Evolutionary conservation across 2,113 vertebrate genomes (phyloP), one percentile per base, ranked within the genome.

Genomic region (Oreotragus oreotragus): DNA sequence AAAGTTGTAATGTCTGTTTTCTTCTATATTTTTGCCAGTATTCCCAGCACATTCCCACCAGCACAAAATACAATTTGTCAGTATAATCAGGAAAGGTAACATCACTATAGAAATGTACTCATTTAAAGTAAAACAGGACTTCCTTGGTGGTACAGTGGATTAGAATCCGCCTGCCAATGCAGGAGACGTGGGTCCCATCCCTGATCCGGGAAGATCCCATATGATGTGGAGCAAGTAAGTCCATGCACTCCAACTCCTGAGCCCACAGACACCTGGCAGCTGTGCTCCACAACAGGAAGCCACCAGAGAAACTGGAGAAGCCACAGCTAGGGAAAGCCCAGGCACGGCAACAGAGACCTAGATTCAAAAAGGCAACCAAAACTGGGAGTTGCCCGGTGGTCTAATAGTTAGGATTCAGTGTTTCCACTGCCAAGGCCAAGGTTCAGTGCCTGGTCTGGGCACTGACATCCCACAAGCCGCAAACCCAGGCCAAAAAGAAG

Each of bases 1-100:
- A 96, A 49, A 92, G 53, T 94, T 91, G 30, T 76, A 16, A 45
- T 60, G 27, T 94, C 92, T 96, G 58, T 66, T 90, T 90, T 86
- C 23, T 58, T 70, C 36, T 84, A 36, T 60, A 87, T 79, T 88
- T 80, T 53, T 93, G 62, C 60, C 66, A 86, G 53, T 88, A 95
- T 43, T 55, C 47, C 90, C 3, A 96, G 55, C 19, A 66, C 23
- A 76, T 66, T 28, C 27, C 25, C 27, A 77, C 15, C n/a, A 79
- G 86, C 53, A 36, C 30, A 88, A 84, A 94, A 88, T 88, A 84
- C 10, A 58, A 93, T 85, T 53, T 94, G 77, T 96, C 47, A 86
- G 14, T 49, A 93, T 3, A 64, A 15, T 27, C 23, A 80, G 7
- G 25, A 36, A 55, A 98, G 91, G 36, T 47, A 97, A 43, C 36